Conservation (phyloP, 2,797 vertebrate genomes). For the Calcarius lapponicus region DNA sequence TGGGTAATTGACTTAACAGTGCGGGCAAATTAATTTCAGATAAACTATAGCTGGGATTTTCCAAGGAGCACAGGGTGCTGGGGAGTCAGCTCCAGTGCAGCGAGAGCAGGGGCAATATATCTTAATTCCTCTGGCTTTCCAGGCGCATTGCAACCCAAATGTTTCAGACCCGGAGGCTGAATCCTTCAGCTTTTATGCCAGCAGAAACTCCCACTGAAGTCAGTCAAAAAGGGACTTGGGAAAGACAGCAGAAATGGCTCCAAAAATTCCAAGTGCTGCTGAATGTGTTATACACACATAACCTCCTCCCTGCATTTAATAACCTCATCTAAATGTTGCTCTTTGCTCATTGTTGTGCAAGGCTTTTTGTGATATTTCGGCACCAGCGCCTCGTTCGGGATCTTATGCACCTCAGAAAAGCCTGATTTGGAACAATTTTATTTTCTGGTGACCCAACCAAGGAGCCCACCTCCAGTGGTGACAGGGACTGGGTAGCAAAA, state of each 20-base stretch:
- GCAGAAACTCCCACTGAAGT: not conserved
- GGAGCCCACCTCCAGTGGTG: not conserved
- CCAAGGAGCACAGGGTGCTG: constrained; percentile 32
- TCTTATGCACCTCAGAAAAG: not conserved
- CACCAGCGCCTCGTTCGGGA: not conserved
- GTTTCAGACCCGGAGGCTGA: not conserved
- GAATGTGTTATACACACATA: constrained; percentile 5
- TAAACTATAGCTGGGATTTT: constrained; percentile 58
- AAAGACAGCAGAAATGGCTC: not conserved
- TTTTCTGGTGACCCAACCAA: not conserved
- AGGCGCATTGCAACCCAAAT: not conserved
- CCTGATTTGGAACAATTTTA: not conserved
- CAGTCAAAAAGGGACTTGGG: not conserved
- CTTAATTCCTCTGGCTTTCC: constrained; percentile 34
- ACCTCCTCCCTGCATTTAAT: constrained; percentile 25
- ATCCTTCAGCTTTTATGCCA: not conserved
- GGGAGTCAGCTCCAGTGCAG: constrained; percentile 2
- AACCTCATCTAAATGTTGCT: not conserved
- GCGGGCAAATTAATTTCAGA: constrained; percentile 62
- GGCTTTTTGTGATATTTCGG: not conserved
- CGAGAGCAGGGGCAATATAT: not conserved
- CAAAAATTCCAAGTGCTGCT: constrained; percentile 7
- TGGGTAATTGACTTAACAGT: constrained; percentile 61
- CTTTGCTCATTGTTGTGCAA: not conserved
- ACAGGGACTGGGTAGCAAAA: not conserved